These are phyloP conservation scores for Xenentodon cancila DNA, from an alignment of 2,797 vertebrate species.

Conservation along the genomic window DNA sequence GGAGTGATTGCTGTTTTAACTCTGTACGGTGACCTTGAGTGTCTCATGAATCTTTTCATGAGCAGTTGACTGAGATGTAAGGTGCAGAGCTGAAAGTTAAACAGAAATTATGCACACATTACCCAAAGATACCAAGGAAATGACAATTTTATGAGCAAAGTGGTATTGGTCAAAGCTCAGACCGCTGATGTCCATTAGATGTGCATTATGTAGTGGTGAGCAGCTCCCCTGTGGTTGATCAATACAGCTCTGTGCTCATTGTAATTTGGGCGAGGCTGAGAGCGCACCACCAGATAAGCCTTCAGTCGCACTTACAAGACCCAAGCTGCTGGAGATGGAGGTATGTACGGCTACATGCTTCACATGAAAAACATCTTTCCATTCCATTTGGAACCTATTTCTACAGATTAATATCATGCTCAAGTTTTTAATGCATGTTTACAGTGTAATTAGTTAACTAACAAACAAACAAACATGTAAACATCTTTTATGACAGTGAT, in stretches of 20 bases:
- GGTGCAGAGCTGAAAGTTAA: too few relatives aligned
- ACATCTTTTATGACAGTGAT: background rate
- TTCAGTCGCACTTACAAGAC: conserved; percentile 29
- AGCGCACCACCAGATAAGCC: conserved; percentile 5
- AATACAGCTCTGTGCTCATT: conserved; percentile 41
- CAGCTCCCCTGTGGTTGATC: conserved; percentile 41
- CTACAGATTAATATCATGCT: background rate
- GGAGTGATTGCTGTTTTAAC: too few relatives aligned
- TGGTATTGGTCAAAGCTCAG: conserved; percentile 28
- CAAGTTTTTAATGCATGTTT: background rate
- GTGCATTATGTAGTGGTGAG: conserved; percentile 57
- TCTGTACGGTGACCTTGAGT: too few relatives aligned
- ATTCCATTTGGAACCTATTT: background rate
- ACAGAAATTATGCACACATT: background rate
- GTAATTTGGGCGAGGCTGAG: conserved; percentile 54
- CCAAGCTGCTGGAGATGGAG: conserved; percentile 56
- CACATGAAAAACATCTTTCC: background rate
- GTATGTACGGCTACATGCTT: conserved; percentile 48
- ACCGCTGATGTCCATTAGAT: conserved; percentile 66
- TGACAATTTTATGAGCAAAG: conserved; percentile 43
- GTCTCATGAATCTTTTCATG: too few relatives aligned
- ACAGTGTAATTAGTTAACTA: background rate
- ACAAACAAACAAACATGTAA: background rate
- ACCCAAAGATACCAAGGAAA: background rate
- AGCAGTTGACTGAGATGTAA: too few relatives aligned